Evolutionary conservation across 1,140 invertebrate genomes (phyloP).

Genomic region (Melanaphis sacchari): DNA sequence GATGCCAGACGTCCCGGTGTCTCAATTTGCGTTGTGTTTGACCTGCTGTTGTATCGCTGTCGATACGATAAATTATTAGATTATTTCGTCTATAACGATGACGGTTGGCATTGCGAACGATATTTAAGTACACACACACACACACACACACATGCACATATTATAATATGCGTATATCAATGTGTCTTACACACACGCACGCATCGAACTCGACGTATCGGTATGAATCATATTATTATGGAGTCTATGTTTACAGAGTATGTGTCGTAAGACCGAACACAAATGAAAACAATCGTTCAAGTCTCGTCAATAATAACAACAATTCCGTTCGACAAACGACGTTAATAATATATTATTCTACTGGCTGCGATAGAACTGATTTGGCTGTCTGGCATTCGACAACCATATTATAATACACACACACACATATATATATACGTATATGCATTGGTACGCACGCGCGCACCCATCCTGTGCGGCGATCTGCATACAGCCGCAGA

Average conservation of each 20-base stretch:
- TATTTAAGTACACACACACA: neutral
- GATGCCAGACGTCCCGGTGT: conserved; percentile 29
- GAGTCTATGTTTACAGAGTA: neutral
- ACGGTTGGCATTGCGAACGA: neutral
- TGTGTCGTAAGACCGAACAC: conserved; percentile 21
- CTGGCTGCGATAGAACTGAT: neutral
- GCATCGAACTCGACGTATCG: neutral
- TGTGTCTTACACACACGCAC: neutral
- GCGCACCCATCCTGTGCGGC: neutral
- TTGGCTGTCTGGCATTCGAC: neutral
- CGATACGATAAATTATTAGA: conserved; percentile 22
- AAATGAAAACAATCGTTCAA: conserved; percentile 21
- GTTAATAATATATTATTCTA: neutral
- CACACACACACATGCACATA: no score
- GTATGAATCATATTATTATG: neutral
- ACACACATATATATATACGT: no score
- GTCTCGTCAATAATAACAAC: neutral
- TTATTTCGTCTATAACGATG: conserved; percentile 21
- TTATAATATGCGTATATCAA: no score
- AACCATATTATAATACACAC: neutral
- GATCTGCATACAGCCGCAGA: neutral
- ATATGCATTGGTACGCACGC: no score
- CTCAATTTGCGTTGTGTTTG: neutral
- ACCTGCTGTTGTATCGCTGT: neutral
- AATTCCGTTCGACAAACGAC: neutral